These are phyloP conservation scores for Gymnothorax javanicus DNA, from an alignment of 2,797 vertebrate species.

Conservation along the genomic window DNA sequence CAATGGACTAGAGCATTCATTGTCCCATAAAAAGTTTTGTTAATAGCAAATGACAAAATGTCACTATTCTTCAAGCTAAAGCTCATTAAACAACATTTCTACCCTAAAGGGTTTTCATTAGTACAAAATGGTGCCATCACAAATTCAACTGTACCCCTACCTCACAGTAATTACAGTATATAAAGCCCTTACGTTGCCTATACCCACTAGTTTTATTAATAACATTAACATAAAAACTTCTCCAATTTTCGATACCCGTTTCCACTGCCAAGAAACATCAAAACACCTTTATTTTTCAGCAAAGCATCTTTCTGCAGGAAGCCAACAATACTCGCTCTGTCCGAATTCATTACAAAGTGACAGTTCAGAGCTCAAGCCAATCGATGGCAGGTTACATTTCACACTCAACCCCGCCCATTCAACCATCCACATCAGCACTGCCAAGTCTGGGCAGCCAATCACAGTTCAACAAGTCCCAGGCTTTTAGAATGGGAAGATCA, in stretches of 20 bases:
- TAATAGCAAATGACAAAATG: not conserved
- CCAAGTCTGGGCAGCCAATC: constrained; percentile 63
- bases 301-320: not conserved
- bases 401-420: constrained; percentile 48
- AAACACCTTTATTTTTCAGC: not conserved
- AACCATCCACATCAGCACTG: constrained; percentile 73
- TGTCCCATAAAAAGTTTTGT: not conserved
- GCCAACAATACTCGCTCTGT: no score
- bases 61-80: not conserved
- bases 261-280: not conserved
- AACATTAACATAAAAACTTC: not conserved
- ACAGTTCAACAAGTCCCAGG: constrained; percentile 60
- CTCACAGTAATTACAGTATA: not conserved
- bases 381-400: not conserved
- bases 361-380: not conserved
- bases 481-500: constrained; percentile 56
- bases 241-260: not conserved
- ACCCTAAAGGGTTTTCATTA: not conserved
- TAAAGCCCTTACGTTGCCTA: not conserved
- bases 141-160: not conserved
- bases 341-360: not conserved
- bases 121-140: not conserved
- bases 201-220: not conserved
- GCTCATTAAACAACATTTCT: not conserved
- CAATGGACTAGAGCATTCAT: not conserved